Evolutionary conservation across 1,140 invertebrate species (phyloP).

Genomic region (Ridgeia piscesae): DNA sequence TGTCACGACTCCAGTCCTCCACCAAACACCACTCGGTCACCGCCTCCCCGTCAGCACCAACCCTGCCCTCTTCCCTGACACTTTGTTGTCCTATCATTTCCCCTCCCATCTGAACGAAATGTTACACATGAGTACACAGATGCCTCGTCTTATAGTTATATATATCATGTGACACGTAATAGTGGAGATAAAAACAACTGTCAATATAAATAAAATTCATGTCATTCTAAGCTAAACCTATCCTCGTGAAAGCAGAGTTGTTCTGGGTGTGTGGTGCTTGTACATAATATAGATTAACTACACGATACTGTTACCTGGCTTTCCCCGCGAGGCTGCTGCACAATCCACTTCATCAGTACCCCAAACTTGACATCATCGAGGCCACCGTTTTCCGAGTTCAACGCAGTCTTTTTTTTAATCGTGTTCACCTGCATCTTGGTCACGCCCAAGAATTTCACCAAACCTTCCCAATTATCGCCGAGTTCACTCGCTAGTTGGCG

Average conservation of each 20-base stretch:
- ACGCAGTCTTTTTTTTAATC: not conserved
- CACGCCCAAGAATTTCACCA: not conserved
- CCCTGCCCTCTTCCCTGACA: no score
- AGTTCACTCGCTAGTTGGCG: not conserved
- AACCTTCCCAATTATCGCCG: not conserved
- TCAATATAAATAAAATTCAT: not conserved
- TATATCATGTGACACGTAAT: not conserved
- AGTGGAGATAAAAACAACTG: not conserved
- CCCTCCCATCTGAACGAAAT: not conserved
- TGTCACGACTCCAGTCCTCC: not conserved
- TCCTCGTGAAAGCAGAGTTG: no score
- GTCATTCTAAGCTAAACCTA: no score
- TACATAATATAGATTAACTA: not conserved
- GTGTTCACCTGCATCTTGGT: not conserved
- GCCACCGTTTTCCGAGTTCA: no score
- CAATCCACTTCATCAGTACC: not conserved
- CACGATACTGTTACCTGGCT: not conserved
- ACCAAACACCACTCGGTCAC: not conserved
- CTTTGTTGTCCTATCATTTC: not conserved
- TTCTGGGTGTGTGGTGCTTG: not conserved
- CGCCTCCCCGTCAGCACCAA: not conserved
- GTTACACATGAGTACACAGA: not conserved
- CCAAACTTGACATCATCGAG: not conserved
- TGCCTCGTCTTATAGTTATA: not conserved
- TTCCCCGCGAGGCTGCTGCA: not conserved